Evolutionary conservation across 2,888 invertebrate species (phyloP).

Genomic region (Brachyopa scutellaris): DNA sequence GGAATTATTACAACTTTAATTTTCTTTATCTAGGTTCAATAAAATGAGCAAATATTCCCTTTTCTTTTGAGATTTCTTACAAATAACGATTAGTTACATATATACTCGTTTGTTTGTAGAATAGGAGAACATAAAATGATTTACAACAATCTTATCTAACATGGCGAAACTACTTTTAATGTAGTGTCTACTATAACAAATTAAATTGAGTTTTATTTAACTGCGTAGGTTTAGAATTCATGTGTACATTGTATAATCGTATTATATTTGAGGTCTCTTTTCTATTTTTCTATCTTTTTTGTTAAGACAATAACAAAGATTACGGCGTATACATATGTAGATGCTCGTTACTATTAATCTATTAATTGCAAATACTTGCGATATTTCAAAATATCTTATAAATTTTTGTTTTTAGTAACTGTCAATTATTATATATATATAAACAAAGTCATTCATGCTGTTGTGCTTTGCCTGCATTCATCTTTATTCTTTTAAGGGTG

Average conservation of each 20-base stretch:
- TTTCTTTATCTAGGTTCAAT: conserved; percentile 58
- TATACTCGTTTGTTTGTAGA: conserved; percentile 51
- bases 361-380: neutral
- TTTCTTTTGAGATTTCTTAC: conserved; percentile 54
- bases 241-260: conserved; percentile 6
- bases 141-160: conserved; percentile 54
- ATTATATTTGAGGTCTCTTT: conserved; percentile 13
- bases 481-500: conserved; percentile 30
- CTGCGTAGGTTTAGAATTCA: conserved; percentile 20
- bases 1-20: conserved; percentile 53
- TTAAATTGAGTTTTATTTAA: conserved; percentile 30
- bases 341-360: conserved; percentile 11
- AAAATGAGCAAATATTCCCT: conserved; percentile 61
- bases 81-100: conserved; percentile 52
- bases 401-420: neutral
- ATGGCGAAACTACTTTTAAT: conserved; percentile 36
- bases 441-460: neutral
- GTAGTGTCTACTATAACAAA: conserved; percentile 25
- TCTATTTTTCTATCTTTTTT: neutral
- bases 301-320: neutral
- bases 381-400: neutral
- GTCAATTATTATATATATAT: neutral
- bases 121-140: conserved; percentile 47
- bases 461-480: conserved; percentile 32
- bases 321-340: too few species aligned